Percentiles rank a stretch among this genome's conserved stretches.
phyloP scores from a whole-genome alignment of 2,113 vertebrate species.

The Gorsachius goisagi region DNA sequence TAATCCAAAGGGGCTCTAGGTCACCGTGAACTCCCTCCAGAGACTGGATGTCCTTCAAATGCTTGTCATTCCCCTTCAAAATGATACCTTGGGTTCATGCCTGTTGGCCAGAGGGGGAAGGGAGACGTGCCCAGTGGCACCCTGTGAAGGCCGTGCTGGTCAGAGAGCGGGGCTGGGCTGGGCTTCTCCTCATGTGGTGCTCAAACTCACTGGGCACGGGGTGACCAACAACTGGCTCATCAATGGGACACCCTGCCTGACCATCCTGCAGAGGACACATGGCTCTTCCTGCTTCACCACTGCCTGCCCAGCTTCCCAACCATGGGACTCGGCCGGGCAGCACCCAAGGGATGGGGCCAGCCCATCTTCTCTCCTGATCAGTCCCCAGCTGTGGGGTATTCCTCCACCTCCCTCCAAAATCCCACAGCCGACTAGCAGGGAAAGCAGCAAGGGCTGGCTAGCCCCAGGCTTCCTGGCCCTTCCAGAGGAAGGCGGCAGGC shows the following conservation, averaged over 20 bases:
- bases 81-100: background rate
- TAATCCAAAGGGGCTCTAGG: background rate
- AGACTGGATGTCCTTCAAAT: background rate
- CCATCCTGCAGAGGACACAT: background rate
- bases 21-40: background rate
- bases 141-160: background rate
- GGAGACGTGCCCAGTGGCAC: background rate
- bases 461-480: conserved; percentile 44
- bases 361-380: background rate
- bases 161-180: background rate
- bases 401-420: background rate
- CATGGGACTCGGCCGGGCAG: background rate
- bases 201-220: background rate
- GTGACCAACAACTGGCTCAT: background rate
- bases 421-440: background rate
- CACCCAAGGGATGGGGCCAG: background rate
- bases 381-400: background rate
- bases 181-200: background rate
- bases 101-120: background rate
- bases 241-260: background rate
- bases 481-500: conserved; percentile 18
- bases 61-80: background rate
- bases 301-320: background rate
- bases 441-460: background rate
- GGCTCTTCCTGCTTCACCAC: background rate